phyloP scores from a whole-genome alignment of 2,888 invertebrate species.

The Dasysyrphus tricinctus region DNA sequence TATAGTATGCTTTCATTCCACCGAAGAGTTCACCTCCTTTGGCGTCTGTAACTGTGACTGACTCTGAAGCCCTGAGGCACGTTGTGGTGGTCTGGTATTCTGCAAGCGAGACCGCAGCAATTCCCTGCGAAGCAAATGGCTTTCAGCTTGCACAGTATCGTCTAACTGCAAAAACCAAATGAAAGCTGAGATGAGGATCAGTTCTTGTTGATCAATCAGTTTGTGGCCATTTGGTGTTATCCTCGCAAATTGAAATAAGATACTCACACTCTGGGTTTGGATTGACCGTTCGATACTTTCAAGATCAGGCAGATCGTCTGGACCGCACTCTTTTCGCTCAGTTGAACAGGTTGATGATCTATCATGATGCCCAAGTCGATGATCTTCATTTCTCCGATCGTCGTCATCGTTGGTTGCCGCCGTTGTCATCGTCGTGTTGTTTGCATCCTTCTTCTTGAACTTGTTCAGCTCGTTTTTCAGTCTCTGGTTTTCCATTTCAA shows the following conservation, averaged over 20 bases:
- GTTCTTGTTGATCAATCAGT: neutral
- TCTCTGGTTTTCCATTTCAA: conserved; percentile 81
- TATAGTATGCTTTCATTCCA: conserved; percentile 45
- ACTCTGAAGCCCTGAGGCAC: conserved; percentile 36
- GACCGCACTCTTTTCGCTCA: conserved; percentile 76
- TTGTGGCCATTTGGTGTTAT: conserved; percentile 2
- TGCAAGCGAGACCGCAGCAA: conserved; percentile 79
- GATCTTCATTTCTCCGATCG: conserved; percentile 75
- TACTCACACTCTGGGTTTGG: conserved; percentile 79
- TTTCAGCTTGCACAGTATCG: conserved; percentile 79
- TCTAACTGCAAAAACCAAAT: conserved; percentile 76
- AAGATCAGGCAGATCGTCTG: conserved; percentile 78
- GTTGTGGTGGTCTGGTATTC: conserved; percentile 69
- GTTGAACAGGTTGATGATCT: conserved; percentile 76
- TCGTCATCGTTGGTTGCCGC: conserved; percentile 23
- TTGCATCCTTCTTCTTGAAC: conserved; percentile 74
- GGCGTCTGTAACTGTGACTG: conserved; percentile 16
- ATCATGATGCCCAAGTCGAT: conserved; percentile 34
- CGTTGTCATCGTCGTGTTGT: neutral
- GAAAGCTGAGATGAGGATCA: conserved; percentile 40
- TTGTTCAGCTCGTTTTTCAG: conserved; percentile 78
- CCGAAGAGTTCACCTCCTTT: conserved; percentile 36
- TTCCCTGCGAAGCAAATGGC: conserved; percentile 79
- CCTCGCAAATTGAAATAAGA: conserved; percentile 25
- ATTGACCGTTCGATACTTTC: conserved; percentile 79